Evolutionary conservation across 2,797 vertebrate species (phyloP).

Genomic region (Echeneis naucrates): DNA sequence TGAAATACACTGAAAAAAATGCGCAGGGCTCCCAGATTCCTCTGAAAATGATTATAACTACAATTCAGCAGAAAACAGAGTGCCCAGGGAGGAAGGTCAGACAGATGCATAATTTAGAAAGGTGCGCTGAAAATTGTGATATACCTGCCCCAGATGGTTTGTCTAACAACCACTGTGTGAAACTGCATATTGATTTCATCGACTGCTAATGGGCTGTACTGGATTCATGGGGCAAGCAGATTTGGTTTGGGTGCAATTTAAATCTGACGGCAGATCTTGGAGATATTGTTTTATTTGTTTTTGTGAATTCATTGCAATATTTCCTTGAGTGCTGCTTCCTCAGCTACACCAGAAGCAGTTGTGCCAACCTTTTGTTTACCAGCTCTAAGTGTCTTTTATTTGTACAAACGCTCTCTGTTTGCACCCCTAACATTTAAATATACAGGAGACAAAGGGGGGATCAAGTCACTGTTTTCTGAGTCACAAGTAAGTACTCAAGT

Average conservation of each 20-base stretch:
- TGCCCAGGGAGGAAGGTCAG: conserved; percentile 27
- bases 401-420: conserved; percentile 24
- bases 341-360: conserved; percentile 27
- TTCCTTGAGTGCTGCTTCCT: conserved; percentile 21
- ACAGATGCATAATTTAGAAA: conserved; percentile 38
- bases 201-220: conserved; percentile 25
- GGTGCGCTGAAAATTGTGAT: conserved; percentile 28
- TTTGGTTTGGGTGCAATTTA: conserved; percentile 11
- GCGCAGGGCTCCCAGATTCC: conserved; percentile 26
- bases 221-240: conserved; percentile 28
- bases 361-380: not conserved
- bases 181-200: conserved; percentile 45
- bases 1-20: conserved; percentile 22
- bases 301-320: conserved; percentile 8
- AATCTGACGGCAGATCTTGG: not conserved
- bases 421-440: conserved; percentile 55
- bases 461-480: too few species aligned
- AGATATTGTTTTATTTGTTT: conserved; percentile 2
- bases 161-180: conserved; percentile 15
- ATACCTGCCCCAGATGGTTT: conserved; percentile 1
- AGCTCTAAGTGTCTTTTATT: not conserved
- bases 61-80: conserved; percentile 24
- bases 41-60: conserved; percentile 27
- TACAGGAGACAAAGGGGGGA: too few species aligned
- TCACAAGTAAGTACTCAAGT: too few species aligned